Base-by-base conservation (phyloP, 2,888 invertebrate genomes). In the Melieria picta region DNA sequence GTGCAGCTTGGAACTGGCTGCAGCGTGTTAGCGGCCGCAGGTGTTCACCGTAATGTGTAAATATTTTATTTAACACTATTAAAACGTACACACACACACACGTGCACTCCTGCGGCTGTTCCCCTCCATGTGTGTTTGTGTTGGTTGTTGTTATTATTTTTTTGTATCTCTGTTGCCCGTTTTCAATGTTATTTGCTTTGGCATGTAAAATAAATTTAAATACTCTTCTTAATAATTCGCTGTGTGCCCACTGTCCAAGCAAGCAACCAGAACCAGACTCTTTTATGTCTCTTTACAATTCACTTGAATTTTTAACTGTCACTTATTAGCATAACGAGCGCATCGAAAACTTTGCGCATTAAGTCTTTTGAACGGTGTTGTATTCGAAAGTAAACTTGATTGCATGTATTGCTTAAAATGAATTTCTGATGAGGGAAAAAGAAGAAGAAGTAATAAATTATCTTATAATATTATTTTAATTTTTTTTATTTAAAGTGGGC, bases 51-150 rank as follows among this genome's bases (percentile, higher is more conserved):
- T 66, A n/a, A 50, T 80, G 83, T 78, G 79, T 78, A 80, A 82
- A 81, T 80, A 82, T 82, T 82, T 79, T 77, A 75, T 64, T 74
- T 77, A 78, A 71, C 79, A 80, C 82, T 78, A 80, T 82, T 79
- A 50, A 50, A 50, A 10, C 74, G 78, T 76, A 80, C 79, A 79
- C 80, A 79, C 78, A 74, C 79, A 77, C 75, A 79, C 74, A 56
- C 30, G 30, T 47, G 30, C 11, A 66, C 79, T 77, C 78, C 77
- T 74, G 80, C 9, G 1, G 5, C 5, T 30, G 2, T 30, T 30
- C 30, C 2, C 30, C 30, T 30, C 3, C 30, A 30, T 30, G 30
- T 30, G 30, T 30, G 30, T 30, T 30, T 30, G 30, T 30, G 30
- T 30, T 30, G 30, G 30, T 30, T 30, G 30, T 30, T 30, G 30